These are phyloP conservation scores for Sternotherus odoratus DNA, from an alignment of 2,797 vertebrate species.

Conservation along the genomic window DNA sequence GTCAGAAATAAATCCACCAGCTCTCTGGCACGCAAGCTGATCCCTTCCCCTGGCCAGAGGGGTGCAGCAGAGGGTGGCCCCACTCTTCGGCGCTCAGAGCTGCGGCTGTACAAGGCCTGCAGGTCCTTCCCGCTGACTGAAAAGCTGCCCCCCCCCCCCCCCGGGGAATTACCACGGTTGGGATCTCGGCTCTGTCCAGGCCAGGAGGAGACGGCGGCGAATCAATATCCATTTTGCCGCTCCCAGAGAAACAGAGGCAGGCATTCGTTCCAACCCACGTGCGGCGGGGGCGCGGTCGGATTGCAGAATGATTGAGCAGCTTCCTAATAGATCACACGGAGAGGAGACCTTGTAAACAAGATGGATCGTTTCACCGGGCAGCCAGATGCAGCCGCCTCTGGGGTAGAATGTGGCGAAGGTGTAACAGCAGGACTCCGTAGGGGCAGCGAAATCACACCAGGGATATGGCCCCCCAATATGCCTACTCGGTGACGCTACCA, in stretches of 20 bases:
- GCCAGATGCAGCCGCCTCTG: not conserved
- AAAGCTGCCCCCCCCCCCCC: not conserved
- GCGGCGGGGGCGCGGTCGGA: no score
- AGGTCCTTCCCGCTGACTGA: not conserved
- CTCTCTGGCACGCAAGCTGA: not conserved
- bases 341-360: not conserved
- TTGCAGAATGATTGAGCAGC: not conserved
- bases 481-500: not conserved
- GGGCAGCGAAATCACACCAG: not conserved
- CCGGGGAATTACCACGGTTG: not conserved
- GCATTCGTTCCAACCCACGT: not conserved
- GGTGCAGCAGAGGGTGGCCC: not conserved
- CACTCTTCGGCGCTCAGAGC: not conserved
- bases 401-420: not conserved
- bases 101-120: not conserved
- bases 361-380: no score
- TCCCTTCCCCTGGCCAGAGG: not conserved
- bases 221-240: not conserved
- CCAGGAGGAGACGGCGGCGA: not conserved
- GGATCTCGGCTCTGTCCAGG: not conserved
- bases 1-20: constrained; percentile 28
- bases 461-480: not conserved
- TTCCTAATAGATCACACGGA: not conserved
- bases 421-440: not conserved
- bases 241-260: not conserved